These are phyloP conservation scores for Dicranocentrus wangi DNA, from an alignment of 2,888 invertebrate genomes.

Conservation along the genomic window DNA sequence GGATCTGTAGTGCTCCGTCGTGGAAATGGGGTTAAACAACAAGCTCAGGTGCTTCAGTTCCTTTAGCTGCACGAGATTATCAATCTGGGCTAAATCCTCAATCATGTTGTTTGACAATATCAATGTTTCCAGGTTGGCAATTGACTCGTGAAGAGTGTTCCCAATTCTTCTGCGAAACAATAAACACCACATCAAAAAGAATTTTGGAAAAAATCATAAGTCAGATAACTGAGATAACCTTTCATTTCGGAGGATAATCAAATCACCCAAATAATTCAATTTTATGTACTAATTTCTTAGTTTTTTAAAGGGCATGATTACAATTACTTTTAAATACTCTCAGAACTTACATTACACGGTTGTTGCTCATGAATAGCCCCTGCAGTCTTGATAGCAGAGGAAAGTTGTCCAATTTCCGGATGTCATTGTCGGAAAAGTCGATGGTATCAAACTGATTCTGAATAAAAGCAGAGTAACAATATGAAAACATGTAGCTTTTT, in stretches of 20 bases:
- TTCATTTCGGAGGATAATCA: too few relatives aligned
- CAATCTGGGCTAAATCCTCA: conserved; percentile 94
- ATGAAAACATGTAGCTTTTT: too few relatives aligned
- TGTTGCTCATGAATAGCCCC: conserved; percentile 93
- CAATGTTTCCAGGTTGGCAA: conserved; percentile 92
- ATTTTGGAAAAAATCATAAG: too few relatives aligned
- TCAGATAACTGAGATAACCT: too few relatives aligned
- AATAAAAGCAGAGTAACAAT: too few relatives aligned
- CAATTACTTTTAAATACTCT: too few relatives aligned
- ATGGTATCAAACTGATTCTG: conserved; percentile 98
- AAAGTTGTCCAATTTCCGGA: conserved; percentile 97
- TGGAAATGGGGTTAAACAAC: conserved; percentile 95
- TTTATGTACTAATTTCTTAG: too few relatives aligned
- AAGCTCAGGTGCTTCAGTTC: conserved; percentile 88
- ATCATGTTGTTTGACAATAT: conserved; percentile 96
- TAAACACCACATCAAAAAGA: too few relatives aligned
- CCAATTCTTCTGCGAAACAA: conserved; percentile 85
- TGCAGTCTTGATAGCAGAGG: conserved; percentile 92
- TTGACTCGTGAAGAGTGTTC: conserved; percentile 88
- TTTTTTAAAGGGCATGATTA: too few relatives aligned
- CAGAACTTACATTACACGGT: conserved; percentile 94
- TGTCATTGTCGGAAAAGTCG: conserved; percentile 98
- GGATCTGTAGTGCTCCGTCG: conserved; percentile 86
- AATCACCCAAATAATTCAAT: too few relatives aligned
- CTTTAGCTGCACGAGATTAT: conserved; percentile 85